Percentiles rank a stretch among this genome's conserved stretches.
phyloP scores from a whole-genome alignment of 2,113 vertebrate species.

The Rallus limicola region DNA sequence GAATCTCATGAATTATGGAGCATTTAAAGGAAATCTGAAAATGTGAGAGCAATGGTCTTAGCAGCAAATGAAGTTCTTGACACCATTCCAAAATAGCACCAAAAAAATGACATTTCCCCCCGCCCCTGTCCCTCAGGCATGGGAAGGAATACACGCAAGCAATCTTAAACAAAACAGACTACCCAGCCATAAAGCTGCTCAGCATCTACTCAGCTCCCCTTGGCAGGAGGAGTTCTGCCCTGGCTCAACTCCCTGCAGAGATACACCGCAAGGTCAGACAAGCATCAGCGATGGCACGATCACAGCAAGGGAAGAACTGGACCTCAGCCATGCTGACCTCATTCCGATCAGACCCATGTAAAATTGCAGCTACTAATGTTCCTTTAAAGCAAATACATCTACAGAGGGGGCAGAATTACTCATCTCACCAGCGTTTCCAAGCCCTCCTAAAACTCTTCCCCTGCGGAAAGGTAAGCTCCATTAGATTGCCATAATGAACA shows the following conservation, averaged over 20 bases:
- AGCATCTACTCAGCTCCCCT: not conserved
- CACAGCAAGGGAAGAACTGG: not conserved
- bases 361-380: not conserved
- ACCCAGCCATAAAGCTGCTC: not conserved
- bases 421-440: not conserved
- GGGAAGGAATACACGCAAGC: not conserved
- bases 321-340: not conserved
- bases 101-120: not conserved
- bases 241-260: not conserved
- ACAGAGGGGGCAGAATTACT: not conserved
- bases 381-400: not conserved
- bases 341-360: not conserved
- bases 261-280: not conserved
- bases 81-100: not conserved
- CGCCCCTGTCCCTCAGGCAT: no score
- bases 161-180: not conserved
- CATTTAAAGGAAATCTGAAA: not conserved
- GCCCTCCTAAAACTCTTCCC: not conserved
- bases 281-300: not conserved
- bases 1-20: conserved; percentile 8
- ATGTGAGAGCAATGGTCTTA: not conserved
- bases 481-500: not conserved
- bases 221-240: not conserved
- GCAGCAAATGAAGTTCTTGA: not conserved
- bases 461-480: not conserved